Base-by-base conservation (phyloP, 2,797 vertebrate genomes). In the Coendou prehensilis region DNA sequence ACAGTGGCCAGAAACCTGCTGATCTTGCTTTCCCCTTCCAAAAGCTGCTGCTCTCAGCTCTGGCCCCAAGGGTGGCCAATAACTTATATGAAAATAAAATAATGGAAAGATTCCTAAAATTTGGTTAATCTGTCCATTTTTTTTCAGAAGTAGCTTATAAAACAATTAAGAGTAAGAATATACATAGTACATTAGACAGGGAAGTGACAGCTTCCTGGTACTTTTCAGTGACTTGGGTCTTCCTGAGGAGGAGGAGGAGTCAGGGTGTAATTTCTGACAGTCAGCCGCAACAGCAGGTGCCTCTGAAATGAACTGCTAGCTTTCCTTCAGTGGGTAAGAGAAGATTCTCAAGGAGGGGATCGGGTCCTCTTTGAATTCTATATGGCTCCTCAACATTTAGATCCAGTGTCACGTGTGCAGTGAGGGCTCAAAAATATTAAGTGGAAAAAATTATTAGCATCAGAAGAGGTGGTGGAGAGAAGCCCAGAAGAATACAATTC, bases 1-100 rank as follows among this genome's bases (percentile, higher is more conserved):
- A 94, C 33, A 41, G 56, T 76, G 82, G 69, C 78, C 91, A 95
- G 88, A 97, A 97, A 96, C 87, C 92, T 97, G 96, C 96, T 98
- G 97, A 95, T 93, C 37, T 96, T 95, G 92, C 86, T 97, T 93
- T 96, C 88, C 84, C 80, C 69, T 92, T 95, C 64, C 78, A 84
- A 93, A 97, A 98, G 50, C 37, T 97, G 96, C 95, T 95, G 89
- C 88, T 96, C 95, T 97, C 96, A 98, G 94, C 87, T 96, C 52
- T 96, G 91, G 85, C 84, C 87, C 64, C n/a, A 71, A 84, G 59
- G 80, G 92, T 91, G 57, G 78, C 82, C 97, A 94, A 94, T 94
- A 96, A 95, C 86, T 97, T 93, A 93, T 18, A 80, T 59, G 83
- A 89, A 61, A 89, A 96, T 88, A 94, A 96, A 96, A 96, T 30